Evolutionary conservation across 2,888 invertebrate genomes (phyloP), one percentile per base, ranked within the genome.

Genomic region (Oscheius sp.): DNA sequence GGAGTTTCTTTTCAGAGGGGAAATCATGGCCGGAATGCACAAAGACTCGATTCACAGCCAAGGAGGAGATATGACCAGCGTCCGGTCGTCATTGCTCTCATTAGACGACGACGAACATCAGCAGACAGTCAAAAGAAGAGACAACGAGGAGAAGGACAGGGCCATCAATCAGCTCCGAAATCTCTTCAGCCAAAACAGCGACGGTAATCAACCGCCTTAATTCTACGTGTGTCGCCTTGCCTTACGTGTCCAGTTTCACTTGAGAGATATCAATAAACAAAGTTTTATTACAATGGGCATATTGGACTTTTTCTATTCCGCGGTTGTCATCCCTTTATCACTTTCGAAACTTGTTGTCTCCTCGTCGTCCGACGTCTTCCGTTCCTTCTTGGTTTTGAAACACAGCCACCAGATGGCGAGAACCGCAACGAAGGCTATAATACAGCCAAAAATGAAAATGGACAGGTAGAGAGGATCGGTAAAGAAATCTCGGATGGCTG

Each of bases 1-100:
- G 9, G 35, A 35, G 16, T 27, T 16, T 55, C 18, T 18, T 74
- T 80, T 63, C 78, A 82, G 82, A 73, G 74, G 81, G 41, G 82
- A 82, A 27, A 58, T 82, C 74, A 78, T 82, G 78, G 73, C 77
- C 16, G 75, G 78, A 46, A 76, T 82, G 74, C 80, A 76, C 29
- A 78, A 78, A 41, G 78, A 82, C 46, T 75, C 80, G 18, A 77
- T 79, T 27, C 78, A 78, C 55, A 76, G 74, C 66, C 74, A 72
- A 55, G 49, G 23, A 18, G 70, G 43, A 25, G 74, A 59, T 7
- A 35, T 35, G 12, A 23, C 64, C 21, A 74, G 74, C 63, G 43
- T 46, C 18, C 29, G 66, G 16, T 63, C 69, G 18, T 63, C 63
- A 1, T 53, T 74, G 25, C 55, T 69, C 16, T 74, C 74, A 1